Percentiles rank a stretch among this genome's conserved stretches.
phyloP scores from a whole-genome alignment of 2,888 invertebrate species.

The Priocnemis perturbator region DNA sequence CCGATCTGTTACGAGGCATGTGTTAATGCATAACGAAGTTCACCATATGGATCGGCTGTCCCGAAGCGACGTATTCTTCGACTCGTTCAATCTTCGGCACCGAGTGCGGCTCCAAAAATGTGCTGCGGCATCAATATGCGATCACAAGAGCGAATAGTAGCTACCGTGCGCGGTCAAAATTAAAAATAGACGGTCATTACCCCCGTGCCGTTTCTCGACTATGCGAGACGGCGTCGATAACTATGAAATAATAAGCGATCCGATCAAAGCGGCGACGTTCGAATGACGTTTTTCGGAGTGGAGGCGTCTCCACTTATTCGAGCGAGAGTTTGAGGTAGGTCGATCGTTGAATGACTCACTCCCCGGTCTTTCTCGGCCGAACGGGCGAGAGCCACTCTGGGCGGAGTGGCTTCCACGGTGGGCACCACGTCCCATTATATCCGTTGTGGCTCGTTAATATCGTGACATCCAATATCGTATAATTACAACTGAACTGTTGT shows the following conservation, averaged over 20 bases:
- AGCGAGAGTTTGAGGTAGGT: constrained; percentile 57
- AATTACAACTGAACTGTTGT: constrained; percentile 50
- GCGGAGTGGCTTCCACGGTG: constrained; percentile 50
- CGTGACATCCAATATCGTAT: constrained; percentile 56
- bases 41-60: no score
- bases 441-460: constrained; percentile 53
- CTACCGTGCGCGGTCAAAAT: not conserved
- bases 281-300: not conserved
- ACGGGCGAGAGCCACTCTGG: constrained; percentile 36
- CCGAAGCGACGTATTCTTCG: no score
- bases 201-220: not conserved
- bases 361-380: constrained; percentile 45
- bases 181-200: constrained; percentile 6
- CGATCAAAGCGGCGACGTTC: no score
- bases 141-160: no score
- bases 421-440: constrained; percentile 54
- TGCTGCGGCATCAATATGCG: no score
- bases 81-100: no score
- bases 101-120: no score
- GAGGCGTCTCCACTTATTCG: constrained; percentile 11
- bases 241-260: no score
- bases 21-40: no score
- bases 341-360: constrained; percentile 58
- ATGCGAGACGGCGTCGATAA: no score
- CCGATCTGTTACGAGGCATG: no score